phyloP scores from a whole-genome alignment of 2,113 vertebrate species.

The Naja naja region DNA sequence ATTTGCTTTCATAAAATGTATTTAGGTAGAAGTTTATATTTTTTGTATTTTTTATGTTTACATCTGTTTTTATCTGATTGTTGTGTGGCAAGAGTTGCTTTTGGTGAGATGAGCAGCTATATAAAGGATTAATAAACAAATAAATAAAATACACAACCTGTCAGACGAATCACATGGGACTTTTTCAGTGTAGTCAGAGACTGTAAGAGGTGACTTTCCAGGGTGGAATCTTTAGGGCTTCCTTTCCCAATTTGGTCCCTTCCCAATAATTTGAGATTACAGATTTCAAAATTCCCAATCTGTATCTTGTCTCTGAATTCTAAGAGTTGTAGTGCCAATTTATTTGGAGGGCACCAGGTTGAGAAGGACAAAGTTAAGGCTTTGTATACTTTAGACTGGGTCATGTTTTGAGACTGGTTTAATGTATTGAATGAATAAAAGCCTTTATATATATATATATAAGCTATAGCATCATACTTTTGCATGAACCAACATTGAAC shows the following conservation, averaged over 20 bases:
- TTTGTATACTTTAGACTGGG: neutral
- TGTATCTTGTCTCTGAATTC: neutral
- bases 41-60: neutral
- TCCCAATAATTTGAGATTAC: neutral
- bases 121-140: neutral
- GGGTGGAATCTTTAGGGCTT: neutral
- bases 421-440: neutral
- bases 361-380: neutral
- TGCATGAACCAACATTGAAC: neutral
- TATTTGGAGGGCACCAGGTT: neutral
- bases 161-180: neutral
- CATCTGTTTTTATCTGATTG: neutral
- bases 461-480: neutral
- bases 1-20: neutral
- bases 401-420: neutral
- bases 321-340: neutral
- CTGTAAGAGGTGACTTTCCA: neutral
- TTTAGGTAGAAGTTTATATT: neutral
- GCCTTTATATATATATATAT: neutral
- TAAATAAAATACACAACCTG: neutral
- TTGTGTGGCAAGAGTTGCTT: neutral
- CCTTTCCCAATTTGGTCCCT: neutral
- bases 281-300: neutral
- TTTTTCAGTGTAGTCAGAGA: neutral
- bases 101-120: neutral